A percentile compares a stretch with the other conserved stretches of the same genome.
phyloP scores from a whole-genome alignment of 2,888 invertebrate species.

The Calameuta filiformis region DNA sequence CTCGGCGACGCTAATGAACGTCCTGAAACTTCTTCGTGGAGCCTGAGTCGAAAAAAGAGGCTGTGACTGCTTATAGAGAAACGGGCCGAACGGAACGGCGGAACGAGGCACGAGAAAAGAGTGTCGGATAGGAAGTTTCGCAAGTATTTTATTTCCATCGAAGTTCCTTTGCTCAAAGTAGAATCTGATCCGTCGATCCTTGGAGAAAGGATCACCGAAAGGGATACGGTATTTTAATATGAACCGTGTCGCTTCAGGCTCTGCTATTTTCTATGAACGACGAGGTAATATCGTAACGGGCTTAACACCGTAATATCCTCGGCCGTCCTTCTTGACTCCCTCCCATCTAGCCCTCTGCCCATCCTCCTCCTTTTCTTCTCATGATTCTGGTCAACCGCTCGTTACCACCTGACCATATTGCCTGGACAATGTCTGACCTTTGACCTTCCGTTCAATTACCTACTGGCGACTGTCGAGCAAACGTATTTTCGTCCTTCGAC shows the following conservation, averaged over 20 bases:
- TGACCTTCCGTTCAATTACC: neutral
- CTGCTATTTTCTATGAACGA: neutral
- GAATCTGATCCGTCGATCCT: neutral
- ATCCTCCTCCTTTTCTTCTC: neutral
- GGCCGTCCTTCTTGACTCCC: neutral
- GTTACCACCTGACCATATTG: constrained; percentile 4
- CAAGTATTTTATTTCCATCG: neutral
- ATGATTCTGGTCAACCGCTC: neutral
- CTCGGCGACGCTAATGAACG: constrained; percentile 26
- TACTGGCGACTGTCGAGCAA: neutral
- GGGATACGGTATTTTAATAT: neutral
- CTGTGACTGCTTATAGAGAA: neutral
- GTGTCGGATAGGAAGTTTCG: neutral
- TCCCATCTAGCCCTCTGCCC: too few relatives aligned
- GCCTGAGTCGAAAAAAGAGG: neutral
- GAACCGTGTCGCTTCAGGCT: neutral
- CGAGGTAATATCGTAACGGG: neutral
- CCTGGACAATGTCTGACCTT: constrained; percentile 7
- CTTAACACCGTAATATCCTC: neutral
- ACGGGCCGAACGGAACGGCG: too few relatives aligned
- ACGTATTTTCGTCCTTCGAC: neutral
- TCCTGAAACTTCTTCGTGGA: neutral
- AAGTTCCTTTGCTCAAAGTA: neutral
- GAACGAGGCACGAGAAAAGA: neutral
- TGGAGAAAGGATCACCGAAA: neutral